Base-by-base conservation (phyloP, 1,140 invertebrate species). In the Nephila pilipes region DNA sequence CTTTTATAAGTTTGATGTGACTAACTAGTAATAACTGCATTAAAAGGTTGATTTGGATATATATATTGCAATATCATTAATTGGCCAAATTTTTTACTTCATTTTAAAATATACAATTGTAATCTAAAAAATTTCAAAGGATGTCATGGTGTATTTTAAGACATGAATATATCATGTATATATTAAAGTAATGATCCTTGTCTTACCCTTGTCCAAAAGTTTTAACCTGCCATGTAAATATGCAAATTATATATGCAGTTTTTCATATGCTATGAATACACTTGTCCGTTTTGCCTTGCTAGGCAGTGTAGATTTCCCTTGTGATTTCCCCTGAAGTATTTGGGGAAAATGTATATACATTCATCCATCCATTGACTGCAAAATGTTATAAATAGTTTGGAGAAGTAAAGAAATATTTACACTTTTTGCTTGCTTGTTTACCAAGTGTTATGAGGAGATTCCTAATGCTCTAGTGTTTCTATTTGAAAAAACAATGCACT, bases 171-270 rank as follows among this genome's bases (percentile, higher is more conserved):
- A n/a, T 83, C 22, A 32, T 14, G 8, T 22, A 83, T 46, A 46
- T 46, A 46, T 10, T 10, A 10, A 46, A 46, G 46, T 46, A 46
- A 46, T 55, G 6, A 25, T 83, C 46, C 46, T 87, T 60, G 58
- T 63, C 32, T 38, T 60, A 87, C 32, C 46, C 32, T 25, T 87
- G 85, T 87, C 85, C 85, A 87, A 87, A 32, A 36, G 25, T 87
- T 87, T 87, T 54, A 87, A 87, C 57, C 57, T 58, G 85, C 85
- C 85, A 87, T 87, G 85, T 87, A 87, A 36, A 87, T 87, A 87
- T 87, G 85, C 85, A 87, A 60, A 87, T 60, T 46, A 46, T 46
- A 58, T 20, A 22, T 57, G 85, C 20, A 87, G 16, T 87, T 87
- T 87, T 87, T 87, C 36, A 36, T 36, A 60, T 36, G 32, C 20